Evolutionary conservation across 2,888 invertebrate genomes (phyloP).

Genomic region (Fragum sueziense): DNA sequence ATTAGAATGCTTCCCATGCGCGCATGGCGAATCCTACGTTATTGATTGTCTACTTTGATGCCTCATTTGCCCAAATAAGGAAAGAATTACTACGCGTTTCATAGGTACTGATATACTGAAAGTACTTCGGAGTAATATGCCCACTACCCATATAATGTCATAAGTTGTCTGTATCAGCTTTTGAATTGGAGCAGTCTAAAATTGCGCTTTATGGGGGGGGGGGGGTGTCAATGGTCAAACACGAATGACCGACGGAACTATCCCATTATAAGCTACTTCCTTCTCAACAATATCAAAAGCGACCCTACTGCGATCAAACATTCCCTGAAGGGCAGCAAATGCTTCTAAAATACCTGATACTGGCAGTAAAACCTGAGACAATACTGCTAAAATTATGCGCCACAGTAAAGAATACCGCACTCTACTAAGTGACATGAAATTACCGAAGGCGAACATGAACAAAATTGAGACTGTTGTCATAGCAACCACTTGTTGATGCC

Average conservation of each 20-base stretch:
- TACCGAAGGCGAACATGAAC: conserved; percentile 59
- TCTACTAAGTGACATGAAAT: conserved; percentile 60
- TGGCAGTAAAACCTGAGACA: conserved; percentile 52
- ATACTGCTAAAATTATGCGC: conserved; percentile 45
- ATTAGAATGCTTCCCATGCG: background rate
- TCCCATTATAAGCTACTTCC: conserved; percentile 28
- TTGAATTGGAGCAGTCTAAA: too few species aligned
- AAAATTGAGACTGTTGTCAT: conserved; percentile 58
- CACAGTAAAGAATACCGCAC: conserved; percentile 47
- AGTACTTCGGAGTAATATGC: too few species aligned
- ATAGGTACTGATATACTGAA: too few species aligned
- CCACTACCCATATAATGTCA: too few species aligned
- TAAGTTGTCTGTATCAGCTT: too few species aligned
- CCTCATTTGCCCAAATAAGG: too few species aligned
- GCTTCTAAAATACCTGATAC: conserved; percentile 57
- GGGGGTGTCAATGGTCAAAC: too few species aligned
- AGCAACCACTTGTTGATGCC: conserved; percentile 51
- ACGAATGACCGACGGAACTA: background rate
- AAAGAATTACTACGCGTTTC: too few species aligned
- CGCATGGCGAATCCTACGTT: background rate
- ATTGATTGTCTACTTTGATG: too few species aligned
- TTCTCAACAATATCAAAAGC: conserved; percentile 63
- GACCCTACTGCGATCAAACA: conserved; percentile 48
- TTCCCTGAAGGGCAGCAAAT: conserved; percentile 53
- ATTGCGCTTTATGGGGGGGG: too few species aligned